These are phyloP conservation scores for Pagetopsis macropterus DNA, from an alignment of 2,797 vertebrate species.

Conservation along the genomic window DNA sequence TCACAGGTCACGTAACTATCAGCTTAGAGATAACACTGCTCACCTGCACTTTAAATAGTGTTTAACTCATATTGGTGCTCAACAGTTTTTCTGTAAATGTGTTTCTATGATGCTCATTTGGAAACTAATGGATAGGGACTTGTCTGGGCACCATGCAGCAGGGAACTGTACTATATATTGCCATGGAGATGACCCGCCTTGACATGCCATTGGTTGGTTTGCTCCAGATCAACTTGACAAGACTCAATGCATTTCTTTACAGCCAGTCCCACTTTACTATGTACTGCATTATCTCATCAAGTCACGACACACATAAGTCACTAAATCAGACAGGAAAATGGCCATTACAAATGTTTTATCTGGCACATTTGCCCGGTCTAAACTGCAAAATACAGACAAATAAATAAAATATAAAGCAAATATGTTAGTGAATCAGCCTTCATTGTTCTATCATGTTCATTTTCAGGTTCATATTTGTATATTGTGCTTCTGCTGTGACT, in stretches of 20 bases:
- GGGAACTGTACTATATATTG: slow-evolving; percentile 1
- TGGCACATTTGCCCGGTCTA: slow-evolving; percentile 37
- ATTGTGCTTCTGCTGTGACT: too few species aligned
- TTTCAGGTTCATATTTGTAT: too few species aligned
- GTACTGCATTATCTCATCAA: slow-evolving; percentile 31
- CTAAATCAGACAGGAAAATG: slow-evolving; percentile 48
- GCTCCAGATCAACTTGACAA: slow-evolving; percentile 64
- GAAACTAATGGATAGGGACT: slow-evolving; percentile 4
- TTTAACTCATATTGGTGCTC: slow-evolving; percentile 50
- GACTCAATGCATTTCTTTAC: slow-evolving; percentile 53
- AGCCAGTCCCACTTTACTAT: slow-evolving; percentile 18
- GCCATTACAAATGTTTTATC: slow-evolving; percentile 51
- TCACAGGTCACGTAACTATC: slow-evolving; percentile 54
- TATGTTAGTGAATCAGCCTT: background rate
- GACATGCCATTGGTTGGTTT: slow-evolving; percentile 53
- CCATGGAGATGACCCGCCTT: slow-evolving; percentile 36
- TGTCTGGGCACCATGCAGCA: slow-evolving; percentile 22
- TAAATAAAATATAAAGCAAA: too few species aligned
- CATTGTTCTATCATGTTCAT: background rate
- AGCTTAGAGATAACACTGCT: slow-evolving; percentile 43
- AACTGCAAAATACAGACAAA: slow-evolving; percentile 19
- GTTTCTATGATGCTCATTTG: background rate
- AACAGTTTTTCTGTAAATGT: slow-evolving; percentile 24
- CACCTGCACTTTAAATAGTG: background rate
- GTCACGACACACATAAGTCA: slow-evolving; percentile 47